phyloP scores from a whole-genome alignment of 1,140 invertebrate genomes.

The Nasonia giraulti region DNA sequence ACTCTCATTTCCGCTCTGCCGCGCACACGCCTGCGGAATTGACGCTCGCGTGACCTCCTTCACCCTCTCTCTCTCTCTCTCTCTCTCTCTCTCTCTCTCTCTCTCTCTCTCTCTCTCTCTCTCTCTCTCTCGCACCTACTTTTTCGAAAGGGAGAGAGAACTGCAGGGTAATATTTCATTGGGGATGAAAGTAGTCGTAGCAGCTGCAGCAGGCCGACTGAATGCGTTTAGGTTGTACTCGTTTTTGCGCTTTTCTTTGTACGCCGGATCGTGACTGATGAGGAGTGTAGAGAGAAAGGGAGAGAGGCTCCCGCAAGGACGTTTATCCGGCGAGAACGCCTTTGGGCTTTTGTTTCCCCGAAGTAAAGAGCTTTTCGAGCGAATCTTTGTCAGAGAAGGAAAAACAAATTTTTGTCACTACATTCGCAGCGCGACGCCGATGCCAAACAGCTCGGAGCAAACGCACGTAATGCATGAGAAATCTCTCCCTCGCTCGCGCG shows the following conservation, averaged over 20 bases:
- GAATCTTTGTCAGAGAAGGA: not conserved
- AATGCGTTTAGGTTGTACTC: slow-evolving; percentile 3
- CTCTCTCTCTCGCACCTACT: not conserved
- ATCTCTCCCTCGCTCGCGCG: too few species aligned
- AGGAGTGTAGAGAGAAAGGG: not conserved
- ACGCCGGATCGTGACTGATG: not conserved
- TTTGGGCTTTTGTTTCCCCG: not conserved
- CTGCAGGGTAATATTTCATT: not conserved
- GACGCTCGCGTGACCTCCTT: not conserved
- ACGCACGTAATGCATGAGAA: too few species aligned
- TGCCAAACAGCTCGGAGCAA: too few species aligned
- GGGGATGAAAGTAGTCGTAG: not conserved
- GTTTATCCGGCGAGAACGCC: not conserved
- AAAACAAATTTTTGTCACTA: too few species aligned
- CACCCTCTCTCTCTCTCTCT: not conserved
- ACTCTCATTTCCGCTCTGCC: not conserved
- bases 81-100: too few species aligned
- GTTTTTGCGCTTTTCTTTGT: not conserved
- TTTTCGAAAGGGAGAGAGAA: not conserved
- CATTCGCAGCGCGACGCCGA: too few species aligned
- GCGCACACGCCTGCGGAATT: too few species aligned
- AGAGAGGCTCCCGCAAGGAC: not conserved
- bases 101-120: too few species aligned
- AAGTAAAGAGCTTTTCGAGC: not conserved
- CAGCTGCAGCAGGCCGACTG: not conserved